phyloP scores from a whole-genome alignment of 1,140 invertebrate species.

The Eriocheir sinensis region DNA sequence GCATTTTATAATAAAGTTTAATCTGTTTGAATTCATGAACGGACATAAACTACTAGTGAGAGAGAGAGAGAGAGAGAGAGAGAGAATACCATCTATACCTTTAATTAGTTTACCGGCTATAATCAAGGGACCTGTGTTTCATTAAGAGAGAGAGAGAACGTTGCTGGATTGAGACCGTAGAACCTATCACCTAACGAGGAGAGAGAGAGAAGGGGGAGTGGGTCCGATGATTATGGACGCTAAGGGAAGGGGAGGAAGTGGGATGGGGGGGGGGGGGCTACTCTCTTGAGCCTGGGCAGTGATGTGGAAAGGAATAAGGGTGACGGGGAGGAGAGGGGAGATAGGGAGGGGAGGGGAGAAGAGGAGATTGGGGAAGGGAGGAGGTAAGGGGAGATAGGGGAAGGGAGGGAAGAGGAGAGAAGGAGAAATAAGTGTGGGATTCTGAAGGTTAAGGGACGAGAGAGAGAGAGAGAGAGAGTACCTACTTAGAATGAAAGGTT shows the following conservation, averaged over 20 bases:
- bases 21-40: too few relatives aligned
- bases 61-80: conserved; percentile 22
- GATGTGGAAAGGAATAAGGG: not conserved
- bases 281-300: not conserved
- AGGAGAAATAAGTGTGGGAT: too few relatives aligned
- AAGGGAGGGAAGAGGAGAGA: not conserved
- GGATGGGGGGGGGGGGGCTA: not conserved
- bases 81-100: not conserved
- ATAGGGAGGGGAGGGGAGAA: not conserved
- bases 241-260: not conserved
- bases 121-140: not conserved
- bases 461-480: too few relatives aligned
- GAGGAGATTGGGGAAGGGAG: not conserved
- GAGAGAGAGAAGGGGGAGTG: not conserved
- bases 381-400: not conserved
- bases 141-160: conserved; percentile 13
- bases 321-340: not conserved
- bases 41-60: too few relatives aligned
- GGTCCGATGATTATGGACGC: not conserved
- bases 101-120: not conserved
- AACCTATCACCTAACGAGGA: not conserved
- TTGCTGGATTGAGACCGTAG: not conserved
- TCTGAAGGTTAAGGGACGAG: too few relatives aligned
- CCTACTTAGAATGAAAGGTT: too few relatives aligned
- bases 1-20: too few relatives aligned